phyloP scores from a whole-genome alignment of 2,113 vertebrate genomes.

The Tauraco erythrolophus region DNA sequence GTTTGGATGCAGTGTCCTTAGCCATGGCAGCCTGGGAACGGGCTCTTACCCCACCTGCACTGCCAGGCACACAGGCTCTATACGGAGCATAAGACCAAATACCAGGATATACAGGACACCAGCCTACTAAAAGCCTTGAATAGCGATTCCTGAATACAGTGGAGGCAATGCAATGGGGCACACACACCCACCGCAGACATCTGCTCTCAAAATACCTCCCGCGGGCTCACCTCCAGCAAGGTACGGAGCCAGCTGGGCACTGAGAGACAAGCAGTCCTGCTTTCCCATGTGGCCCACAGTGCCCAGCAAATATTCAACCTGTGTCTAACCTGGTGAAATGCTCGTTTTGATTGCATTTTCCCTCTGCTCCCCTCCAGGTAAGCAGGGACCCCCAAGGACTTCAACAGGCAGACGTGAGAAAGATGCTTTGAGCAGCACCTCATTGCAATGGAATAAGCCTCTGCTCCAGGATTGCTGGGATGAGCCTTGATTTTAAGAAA shows the following conservation, averaged over 20 bases:
- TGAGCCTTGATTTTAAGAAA: background rate
- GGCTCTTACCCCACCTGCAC: background rate
- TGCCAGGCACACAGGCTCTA: fast-evolving
- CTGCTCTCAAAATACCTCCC: background rate
- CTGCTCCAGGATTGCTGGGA: background rate
- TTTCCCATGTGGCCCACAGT: fast-evolving
- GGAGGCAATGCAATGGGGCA: fast-evolving
- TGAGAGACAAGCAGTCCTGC: background rate
- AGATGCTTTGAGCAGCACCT: background rate
- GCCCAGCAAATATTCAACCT: background rate
- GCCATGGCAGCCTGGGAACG: background rate
- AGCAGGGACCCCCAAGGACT: background rate
- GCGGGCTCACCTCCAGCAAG: background rate
- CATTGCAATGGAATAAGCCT: background rate
- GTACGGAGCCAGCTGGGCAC: background rate
- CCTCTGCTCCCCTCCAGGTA: background rate
- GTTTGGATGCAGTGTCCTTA: background rate
- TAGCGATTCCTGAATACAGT: background rate
- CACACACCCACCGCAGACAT: background rate
- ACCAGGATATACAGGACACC: background rate
- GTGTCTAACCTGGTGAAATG: background rate
- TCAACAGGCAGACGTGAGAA: background rate
- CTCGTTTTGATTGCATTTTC: background rate
- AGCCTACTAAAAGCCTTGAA: background rate
- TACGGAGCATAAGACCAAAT: fast-evolving